phyloP scores from a whole-genome alignment of 2,113 vertebrate genomes.

The Anser brachyrhynchus region DNA sequence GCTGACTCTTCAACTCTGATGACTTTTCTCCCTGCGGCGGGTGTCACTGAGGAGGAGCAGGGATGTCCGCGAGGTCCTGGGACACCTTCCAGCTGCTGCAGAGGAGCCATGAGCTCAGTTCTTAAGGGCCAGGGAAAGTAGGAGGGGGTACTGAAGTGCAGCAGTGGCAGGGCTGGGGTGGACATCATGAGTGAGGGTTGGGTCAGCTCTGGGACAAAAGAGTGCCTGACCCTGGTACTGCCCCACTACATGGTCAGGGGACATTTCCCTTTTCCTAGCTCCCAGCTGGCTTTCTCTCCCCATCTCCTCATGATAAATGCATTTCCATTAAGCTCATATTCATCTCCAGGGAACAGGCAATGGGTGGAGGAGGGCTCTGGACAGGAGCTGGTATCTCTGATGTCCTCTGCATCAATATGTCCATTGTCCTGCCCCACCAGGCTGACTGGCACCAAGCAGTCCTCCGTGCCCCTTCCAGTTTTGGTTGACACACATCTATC shows the following conservation, averaged over 20 bases:
- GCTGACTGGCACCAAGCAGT: not conserved
- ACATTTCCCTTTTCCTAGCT: not conserved
- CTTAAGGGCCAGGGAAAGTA: not conserved
- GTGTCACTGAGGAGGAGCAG: not conserved
- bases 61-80: accelerated
- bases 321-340: not conserved
- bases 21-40: accelerated
- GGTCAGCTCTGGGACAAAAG: not conserved
- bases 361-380: not conserved
- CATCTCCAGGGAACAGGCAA: not conserved
- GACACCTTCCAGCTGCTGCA: not conserved
- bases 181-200: accelerated
- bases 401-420: not conserved
- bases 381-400: not conserved
- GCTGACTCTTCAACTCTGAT: not conserved
- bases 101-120: not conserved
- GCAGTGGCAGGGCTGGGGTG: not conserved
- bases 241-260: not conserved
- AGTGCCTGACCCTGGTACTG: not conserved
- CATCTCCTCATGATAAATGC: accelerated
- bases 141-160: not conserved
- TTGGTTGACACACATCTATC: accelerated
- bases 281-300: accelerated
- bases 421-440: accelerated
- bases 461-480: not conserved